These are phyloP conservation scores for Urocynchramus pylzowi DNA, from an alignment of 2,113 vertebrate species.

Conservation along the genomic window DNA sequence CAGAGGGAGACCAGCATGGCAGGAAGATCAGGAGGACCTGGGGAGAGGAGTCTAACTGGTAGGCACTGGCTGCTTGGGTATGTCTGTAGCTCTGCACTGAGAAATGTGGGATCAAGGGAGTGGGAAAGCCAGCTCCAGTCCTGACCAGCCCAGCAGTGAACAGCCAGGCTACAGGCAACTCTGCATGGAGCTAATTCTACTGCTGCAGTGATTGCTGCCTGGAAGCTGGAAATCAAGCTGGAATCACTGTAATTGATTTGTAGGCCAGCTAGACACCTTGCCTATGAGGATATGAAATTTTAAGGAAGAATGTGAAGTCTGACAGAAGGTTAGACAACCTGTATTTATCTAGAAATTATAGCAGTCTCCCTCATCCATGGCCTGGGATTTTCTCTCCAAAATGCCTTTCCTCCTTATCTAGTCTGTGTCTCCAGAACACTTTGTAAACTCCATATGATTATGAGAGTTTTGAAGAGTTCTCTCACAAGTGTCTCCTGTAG, in stretches of 20 bases:
- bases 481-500: neutral
- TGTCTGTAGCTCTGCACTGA: neutral
- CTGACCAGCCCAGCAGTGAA: neutral
- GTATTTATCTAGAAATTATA: neutral
- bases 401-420: neutral
- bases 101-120: neutral
- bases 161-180: neutral
- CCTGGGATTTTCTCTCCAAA: neutral
- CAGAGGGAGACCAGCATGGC: neutral
- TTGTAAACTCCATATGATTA: neutral
- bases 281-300: neutral
- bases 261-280: neutral
- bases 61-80: neutral
- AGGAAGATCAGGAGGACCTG: neutral
- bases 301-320: neutral
- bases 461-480: neutral
- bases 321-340: neutral
- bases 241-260: neutral
- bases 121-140: neutral
- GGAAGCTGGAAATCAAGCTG: neutral
- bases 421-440: neutral
- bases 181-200: neutral
- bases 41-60: fast-evolving
- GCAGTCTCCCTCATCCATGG: neutral
- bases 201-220: neutral